These are phyloP conservation scores for Watsonalla binaria DNA, from an alignment of 2,888 invertebrate genomes.

Conservation along the genomic window DNA sequence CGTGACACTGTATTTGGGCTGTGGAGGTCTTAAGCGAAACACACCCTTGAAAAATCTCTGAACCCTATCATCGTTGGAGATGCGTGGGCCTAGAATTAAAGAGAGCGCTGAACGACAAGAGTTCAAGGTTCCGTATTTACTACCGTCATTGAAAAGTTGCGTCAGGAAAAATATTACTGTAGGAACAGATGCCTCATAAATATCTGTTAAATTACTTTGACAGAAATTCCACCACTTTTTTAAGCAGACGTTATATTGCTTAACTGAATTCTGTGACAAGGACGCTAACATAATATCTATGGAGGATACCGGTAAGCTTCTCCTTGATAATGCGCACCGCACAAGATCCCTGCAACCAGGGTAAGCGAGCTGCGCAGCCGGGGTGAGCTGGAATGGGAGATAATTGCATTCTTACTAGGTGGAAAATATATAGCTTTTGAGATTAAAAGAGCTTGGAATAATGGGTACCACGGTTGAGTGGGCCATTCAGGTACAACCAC, in stretches of 20 bases:
- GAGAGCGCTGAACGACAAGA: no score
- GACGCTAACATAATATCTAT: constrained; percentile 13
- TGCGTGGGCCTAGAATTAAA: no score
- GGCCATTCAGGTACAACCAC: constrained; percentile 19
- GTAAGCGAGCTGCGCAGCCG: constrained; percentile 9
- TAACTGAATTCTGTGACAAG: constrained; percentile 9
- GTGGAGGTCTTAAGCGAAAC: constrained; percentile 3
- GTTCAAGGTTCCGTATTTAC: not conserved
- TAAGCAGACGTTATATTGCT: constrained; percentile 9
- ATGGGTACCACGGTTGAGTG: constrained; percentile 20
- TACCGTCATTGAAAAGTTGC: constrained; percentile 4
- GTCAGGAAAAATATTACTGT: constrained; percentile 4
- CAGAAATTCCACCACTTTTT: constrained; percentile 11
- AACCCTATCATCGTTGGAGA: constrained; percentile 6
- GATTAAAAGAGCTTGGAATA: constrained; percentile 8
- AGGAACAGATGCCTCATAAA: constrained; percentile 4
- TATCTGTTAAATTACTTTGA: not conserved
- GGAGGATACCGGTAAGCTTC: constrained; percentile 1
- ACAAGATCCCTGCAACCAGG: constrained; percentile 16
- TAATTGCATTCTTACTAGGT: not conserved
- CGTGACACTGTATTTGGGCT: constrained; percentile 7
- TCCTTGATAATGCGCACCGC: constrained; percentile 7
- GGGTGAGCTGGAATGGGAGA: constrained; percentile 6
- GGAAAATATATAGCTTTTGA: not conserved
- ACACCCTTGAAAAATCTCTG: constrained; percentile 10